Evolutionary conservation across 2,113 vertebrate genomes (phyloP).

Genomic region (Potamarius usumacintae): DNA sequence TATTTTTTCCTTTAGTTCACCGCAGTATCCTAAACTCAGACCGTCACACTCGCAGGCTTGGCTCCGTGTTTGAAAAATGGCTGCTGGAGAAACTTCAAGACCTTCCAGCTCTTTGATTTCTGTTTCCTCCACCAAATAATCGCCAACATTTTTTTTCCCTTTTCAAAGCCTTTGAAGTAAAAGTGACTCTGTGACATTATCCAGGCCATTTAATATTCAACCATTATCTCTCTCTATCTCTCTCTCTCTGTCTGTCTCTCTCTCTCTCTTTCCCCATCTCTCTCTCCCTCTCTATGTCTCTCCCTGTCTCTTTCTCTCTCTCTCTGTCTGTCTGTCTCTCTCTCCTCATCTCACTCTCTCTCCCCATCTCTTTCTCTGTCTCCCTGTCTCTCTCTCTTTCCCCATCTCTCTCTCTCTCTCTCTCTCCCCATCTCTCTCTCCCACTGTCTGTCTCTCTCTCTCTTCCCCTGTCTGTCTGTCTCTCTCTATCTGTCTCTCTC

Average conservation of each 20-base stretch:
- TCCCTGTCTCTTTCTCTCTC: neutral
- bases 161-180: constrained; percentile 24
- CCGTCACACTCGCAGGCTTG: neutral
- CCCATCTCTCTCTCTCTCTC: neutral
- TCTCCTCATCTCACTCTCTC: neutral
- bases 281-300: neutral
- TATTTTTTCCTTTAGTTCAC: neutral
- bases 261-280: neutral
- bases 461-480: no score
- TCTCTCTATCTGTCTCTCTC: neutral
- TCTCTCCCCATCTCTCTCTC: neutral
- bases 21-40: neutral
- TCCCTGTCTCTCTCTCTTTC: neutral
- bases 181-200: neutral
- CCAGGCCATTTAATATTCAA: constrained; percentile 7
- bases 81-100: constrained; percentile 17
- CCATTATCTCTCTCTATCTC: neutral
- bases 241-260: neutral
- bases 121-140: constrained; percentile 19
- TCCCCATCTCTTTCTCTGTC: neutral
- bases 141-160: neutral
- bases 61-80: neutral
- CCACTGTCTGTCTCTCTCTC: neutral
- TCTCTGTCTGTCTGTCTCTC: neutral
- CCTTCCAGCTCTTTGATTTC: constrained; percentile 16